Evolutionary conservation across 2,888 invertebrate genomes (phyloP), one percentile per base, ranked within the genome.

Genomic region (Acleris holmiana): DNA sequence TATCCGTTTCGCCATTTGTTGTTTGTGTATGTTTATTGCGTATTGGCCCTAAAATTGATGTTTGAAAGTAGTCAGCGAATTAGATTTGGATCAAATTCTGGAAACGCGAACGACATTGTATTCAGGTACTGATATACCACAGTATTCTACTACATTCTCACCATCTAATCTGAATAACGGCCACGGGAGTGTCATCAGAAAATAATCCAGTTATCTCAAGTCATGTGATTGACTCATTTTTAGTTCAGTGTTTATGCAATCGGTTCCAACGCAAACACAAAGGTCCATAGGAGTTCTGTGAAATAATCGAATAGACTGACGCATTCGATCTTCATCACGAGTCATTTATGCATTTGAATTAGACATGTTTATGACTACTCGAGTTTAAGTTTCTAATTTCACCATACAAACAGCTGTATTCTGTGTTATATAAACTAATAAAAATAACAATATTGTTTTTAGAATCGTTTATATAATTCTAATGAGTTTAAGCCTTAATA

Each of bases 211-310:
- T 44, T 29, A 54, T 19, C 46, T n/a, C 49, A 18, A 21, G 17
- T 54, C 64, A 64, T 55, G 49, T 65, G 65, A 59, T 35, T 58
- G 29, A 25, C 35, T 50, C 18, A 53, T 25, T 47, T 54, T 41
- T 54, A 23, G 41, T 53, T 51, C 40, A 53, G 47, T 64, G 58
- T 59, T 64, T 64, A 54, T 48, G 53, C 47, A 41, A 59, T 58
- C 17, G 46, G 13, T 46, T 51, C 41, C 40, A 6, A 48, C 51
- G 53, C 17, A 25, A 25, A 29, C 18, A 57, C 29, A 48, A 48
- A 47, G 51, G 40, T 10, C 6, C 53, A 48, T 51, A 47, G 23
- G 53, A 58, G 58, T 58, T 51, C 47, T 41, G 25, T 25, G 53
- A 19, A 53, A 41, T 58, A 59, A 29, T 54, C n/a, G 25, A 48